Evolutionary conservation across 2,797 vertebrate genomes (phyloP), one percentile per base, ranked within the genome.

Genomic region (Melopsittacus undulatus): DNA sequence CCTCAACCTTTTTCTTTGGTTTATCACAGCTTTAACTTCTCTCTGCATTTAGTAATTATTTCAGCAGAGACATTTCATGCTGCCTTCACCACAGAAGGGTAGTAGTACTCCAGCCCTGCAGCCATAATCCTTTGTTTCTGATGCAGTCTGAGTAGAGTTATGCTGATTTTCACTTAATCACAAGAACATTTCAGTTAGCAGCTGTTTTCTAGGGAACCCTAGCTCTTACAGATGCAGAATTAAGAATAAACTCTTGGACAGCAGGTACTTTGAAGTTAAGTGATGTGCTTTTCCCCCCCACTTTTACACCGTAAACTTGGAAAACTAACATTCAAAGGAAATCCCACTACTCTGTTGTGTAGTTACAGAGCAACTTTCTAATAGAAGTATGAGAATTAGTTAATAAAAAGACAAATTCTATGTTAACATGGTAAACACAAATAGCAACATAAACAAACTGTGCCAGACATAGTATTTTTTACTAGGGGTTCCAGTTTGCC

Each of bases 21-120:
- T 94, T 68, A 73, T 90, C 63, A 13, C 42, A 23, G 54, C 52
- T 94, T 93, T 90, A 86, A 84, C 89, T 72, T 66, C 74, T 95
- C 83, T 78, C 64, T 79, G 64, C 17, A 59, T 62, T 73, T 83
- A 90, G 38, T 76, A 78, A 67, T 76, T 92, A 64, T 91, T 62
- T 92, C 83, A 82, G 64, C 67, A 56, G 81, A 66, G 46, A 45
- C 69, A 63, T 73, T 82, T 38, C 29, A 20, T 56, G 85, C 62
- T 90, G 69, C 76, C 48, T 59, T 75, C 45, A 46, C n/a, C 40
- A 67, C 8, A 2, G 15, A 87, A 83, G 32, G 56, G 63, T 7
- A 75, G 51, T 76, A 87, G 48, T 17, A 26, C 51, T 43, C 46
- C 56, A 62, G 12, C 73, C 68, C 67, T 62, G 72, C 66, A 70